Conservation (phyloP, 2,888 invertebrate genomes). For the Congeria kusceri region DNA sequence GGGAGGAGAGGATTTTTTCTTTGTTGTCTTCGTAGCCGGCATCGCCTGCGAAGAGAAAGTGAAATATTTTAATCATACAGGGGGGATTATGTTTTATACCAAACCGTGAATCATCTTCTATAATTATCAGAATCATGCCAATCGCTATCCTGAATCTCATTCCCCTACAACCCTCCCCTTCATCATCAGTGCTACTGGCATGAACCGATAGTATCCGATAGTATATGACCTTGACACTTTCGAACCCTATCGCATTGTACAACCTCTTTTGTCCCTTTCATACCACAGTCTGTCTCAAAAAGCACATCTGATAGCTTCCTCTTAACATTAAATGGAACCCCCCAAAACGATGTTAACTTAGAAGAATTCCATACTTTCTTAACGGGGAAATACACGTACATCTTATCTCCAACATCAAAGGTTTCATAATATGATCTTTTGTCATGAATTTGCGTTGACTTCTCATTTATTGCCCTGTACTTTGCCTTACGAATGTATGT, state of each 20-base stretch:
- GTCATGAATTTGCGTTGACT: constrained; percentile 52
- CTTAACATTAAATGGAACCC: background rate
- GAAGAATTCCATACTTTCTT: constrained; percentile 42
- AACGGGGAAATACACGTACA: constrained; percentile 57
- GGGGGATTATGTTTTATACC: constrained; percentile 18
- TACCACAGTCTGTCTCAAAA: background rate
- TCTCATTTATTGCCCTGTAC: constrained; percentile 30
- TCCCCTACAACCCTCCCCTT: background rate
- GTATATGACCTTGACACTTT: constrained; percentile 2
- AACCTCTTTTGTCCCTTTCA: background rate
- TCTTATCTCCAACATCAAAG: constrained; percentile 31
- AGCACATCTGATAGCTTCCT: background rate
- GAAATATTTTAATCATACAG: constrained; percentile 29
- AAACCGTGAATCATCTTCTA: background rate
- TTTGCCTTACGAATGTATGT: constrained; percentile 29
- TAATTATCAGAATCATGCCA: background rate
- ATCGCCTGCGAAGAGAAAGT: constrained; percentile 31
- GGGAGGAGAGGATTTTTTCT: background rate
- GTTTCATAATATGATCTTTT: constrained; percentile 29
- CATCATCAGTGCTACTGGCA: background rate
- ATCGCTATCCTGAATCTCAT: background rate
- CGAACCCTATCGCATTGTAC: constrained; percentile 13
- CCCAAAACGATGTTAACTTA: constrained; percentile 13
- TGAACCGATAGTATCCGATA: background rate
- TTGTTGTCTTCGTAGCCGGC: background rate